Conservation (phyloP, 2,888 invertebrate genomes). For the Noctua janthe region DNA sequence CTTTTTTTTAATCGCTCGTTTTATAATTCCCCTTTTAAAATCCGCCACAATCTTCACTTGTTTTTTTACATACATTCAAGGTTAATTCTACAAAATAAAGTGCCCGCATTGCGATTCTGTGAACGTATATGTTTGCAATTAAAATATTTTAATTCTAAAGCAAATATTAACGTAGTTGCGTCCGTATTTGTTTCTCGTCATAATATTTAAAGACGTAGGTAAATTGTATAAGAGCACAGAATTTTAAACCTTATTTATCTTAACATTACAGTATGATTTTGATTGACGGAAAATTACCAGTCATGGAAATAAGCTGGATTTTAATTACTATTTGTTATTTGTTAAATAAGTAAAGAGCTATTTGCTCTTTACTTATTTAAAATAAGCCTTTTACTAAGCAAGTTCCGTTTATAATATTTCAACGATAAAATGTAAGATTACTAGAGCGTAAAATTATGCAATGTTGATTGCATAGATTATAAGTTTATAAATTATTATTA, state of each 20-base stretch:
- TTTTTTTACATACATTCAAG: slow-evolving; percentile 34
- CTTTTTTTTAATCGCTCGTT: too few relatives aligned
- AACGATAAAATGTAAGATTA: slow-evolving; percentile 17
- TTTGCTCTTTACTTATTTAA: slow-evolving; percentile 10
- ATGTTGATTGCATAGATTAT: slow-evolving; percentile 22
- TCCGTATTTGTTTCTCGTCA: slow-evolving; percentile 47
- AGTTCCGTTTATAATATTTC: slow-evolving; percentile 12
- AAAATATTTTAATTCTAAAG: slow-evolving; percentile 62
- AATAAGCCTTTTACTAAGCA: slow-evolving; percentile 17
- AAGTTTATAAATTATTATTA: slow-evolving; percentile 9
- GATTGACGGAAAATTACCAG: not conserved
- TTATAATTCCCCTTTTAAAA: too few relatives aligned
- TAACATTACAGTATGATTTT: not conserved
- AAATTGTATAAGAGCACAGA: not conserved
- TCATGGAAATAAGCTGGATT: not conserved
- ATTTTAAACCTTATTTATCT: not conserved
- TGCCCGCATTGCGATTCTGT: slow-evolving; percentile 48
- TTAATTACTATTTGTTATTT: slow-evolving; percentile 16
- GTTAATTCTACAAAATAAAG: slow-evolving; percentile 35
- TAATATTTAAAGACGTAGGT: slow-evolving; percentile 29
- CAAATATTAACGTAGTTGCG: slow-evolving; percentile 50
- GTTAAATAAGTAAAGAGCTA: too few relatives aligned
- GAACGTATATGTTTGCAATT: slow-evolving; percentile 47
- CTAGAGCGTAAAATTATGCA: slow-evolving; percentile 34
- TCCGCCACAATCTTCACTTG: slow-evolving; percentile 11